A percentile compares a stretch with the other conserved stretches of the same genome.
These are phyloP conservation scores for Erebia palarica DNA, from an alignment of 2,888 invertebrate genomes.

Conservation along the genomic window DNA sequence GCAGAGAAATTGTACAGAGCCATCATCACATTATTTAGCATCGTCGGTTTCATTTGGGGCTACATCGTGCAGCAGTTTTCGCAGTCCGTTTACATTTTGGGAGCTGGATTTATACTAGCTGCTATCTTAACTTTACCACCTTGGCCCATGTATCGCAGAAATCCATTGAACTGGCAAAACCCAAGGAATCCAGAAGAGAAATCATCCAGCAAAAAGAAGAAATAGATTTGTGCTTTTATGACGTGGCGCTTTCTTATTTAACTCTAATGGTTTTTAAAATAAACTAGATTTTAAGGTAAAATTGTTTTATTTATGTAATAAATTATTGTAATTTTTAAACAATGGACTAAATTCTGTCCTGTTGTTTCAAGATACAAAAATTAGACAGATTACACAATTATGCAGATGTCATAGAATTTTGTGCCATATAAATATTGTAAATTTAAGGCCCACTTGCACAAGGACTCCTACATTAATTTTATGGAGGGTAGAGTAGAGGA, in stretches of 20 bases:
- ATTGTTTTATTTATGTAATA: slow-evolving; percentile 34
- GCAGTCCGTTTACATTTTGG: slow-evolving; percentile 95
- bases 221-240: slow-evolving; percentile 49
- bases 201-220: slow-evolving; percentile 79
- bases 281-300: slow-evolving; percentile 42
- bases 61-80: slow-evolving; percentile 97
- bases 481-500: too few relatives aligned
- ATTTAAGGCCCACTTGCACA: too few relatives aligned
- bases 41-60: slow-evolving; percentile 95
- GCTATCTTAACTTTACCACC: slow-evolving; percentile 94
- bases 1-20: slow-evolving; percentile 95
- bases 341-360: not conserved
- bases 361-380: not conserved
- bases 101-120: slow-evolving; percentile 94
- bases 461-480: too few relatives aligned
- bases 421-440: not conserved
- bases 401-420: not conserved
- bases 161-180: slow-evolving; percentile 95
- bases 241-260: slow-evolving; percentile 39
- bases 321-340: slow-evolving; percentile 3
- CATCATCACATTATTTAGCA: slow-evolving; percentile 95
- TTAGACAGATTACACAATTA: not conserved
- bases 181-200: slow-evolving; percentile 77
- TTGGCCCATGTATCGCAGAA: slow-evolving; percentile 97
- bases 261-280: slow-evolving; percentile 34